phyloP scores from a whole-genome alignment of 2,888 invertebrate species.

The Sphaeridia pumilis region DNA sequence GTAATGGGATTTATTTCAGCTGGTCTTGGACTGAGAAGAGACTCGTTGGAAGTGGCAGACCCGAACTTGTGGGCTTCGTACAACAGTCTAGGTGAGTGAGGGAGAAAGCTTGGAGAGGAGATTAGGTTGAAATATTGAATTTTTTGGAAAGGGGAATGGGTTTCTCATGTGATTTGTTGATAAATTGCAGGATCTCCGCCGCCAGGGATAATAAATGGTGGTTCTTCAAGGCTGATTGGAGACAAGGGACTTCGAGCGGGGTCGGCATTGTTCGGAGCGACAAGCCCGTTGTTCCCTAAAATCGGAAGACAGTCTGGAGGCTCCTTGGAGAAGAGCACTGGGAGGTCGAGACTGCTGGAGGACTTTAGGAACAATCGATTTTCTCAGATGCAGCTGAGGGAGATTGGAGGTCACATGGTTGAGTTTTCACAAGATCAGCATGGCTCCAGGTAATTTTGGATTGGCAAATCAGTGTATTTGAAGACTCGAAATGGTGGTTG shows the following conservation, averaged over 20 bases:
- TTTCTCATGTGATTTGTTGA: neutral
- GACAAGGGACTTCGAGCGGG: slow-evolving; percentile 40
- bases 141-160: too few species aligned
- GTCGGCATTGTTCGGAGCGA: slow-evolving; percentile 60
- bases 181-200: slow-evolving; percentile 50
- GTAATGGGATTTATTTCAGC: too few species aligned
- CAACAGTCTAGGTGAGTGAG: slow-evolving; percentile 8
- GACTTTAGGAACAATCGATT: slow-evolving; percentile 68
- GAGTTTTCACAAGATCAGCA: slow-evolving; percentile 99
- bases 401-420: slow-evolving; percentile 90
- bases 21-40: slow-evolving; percentile 33
- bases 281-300: slow-evolving; percentile 63
- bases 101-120: too few species aligned
- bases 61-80: slow-evolving; percentile 29
- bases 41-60: slow-evolving; percentile 31
- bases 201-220: slow-evolving; percentile 37
- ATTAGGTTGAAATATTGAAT: neutral
- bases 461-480: neutral
- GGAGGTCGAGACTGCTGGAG: slow-evolving; percentile 81
- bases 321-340: slow-evolving; percentile 43
- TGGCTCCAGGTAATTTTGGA: slow-evolving; percentile 54
- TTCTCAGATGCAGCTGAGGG: slow-evolving; percentile 58
- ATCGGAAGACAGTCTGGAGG: slow-evolving; percentile 45
- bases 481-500: too few species aligned
- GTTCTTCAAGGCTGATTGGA: slow-evolving; percentile 38